Conservation (phyloP, 2,113 vertebrate genomes). For the Nannospalax galili region DNA sequence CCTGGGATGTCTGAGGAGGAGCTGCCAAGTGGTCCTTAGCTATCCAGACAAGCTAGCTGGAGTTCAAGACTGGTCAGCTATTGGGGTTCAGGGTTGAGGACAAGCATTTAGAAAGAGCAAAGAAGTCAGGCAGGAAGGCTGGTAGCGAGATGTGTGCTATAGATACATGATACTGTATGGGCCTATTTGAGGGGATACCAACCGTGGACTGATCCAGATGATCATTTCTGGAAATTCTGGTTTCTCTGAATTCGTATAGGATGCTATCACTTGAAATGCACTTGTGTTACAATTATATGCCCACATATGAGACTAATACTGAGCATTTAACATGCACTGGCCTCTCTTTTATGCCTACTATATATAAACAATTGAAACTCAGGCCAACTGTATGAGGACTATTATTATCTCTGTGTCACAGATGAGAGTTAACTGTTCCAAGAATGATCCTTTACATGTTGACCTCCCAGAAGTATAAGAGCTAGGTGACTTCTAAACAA, state of each 20-base stretch:
- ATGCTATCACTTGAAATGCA: slow-evolving; percentile 2
- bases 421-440: not conserved
- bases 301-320: not conserved
- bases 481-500: not conserved
- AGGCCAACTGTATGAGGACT: not conserved
- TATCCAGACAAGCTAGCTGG: not conserved
- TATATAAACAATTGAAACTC: not conserved
- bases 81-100: not conserved
- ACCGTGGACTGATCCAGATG: not conserved
- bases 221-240: slow-evolving; percentile 58
- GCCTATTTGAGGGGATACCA: not conserved
- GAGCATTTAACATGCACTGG: not conserved
- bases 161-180: not conserved
- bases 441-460: not conserved
- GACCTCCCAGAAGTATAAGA: not conserved
- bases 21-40: not conserved
- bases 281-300: not conserved
- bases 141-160: not conserved
- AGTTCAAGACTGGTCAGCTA: not conserved
- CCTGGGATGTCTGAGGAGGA: not conserved
- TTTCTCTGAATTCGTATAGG: slow-evolving; percentile 4
- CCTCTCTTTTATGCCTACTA: not conserved
- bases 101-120: not conserved
- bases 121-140: not conserved
- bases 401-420: not conserved